Conservation (phyloP, 2,888 invertebrate genomes). For the Liodrosophila aerea region DNA sequence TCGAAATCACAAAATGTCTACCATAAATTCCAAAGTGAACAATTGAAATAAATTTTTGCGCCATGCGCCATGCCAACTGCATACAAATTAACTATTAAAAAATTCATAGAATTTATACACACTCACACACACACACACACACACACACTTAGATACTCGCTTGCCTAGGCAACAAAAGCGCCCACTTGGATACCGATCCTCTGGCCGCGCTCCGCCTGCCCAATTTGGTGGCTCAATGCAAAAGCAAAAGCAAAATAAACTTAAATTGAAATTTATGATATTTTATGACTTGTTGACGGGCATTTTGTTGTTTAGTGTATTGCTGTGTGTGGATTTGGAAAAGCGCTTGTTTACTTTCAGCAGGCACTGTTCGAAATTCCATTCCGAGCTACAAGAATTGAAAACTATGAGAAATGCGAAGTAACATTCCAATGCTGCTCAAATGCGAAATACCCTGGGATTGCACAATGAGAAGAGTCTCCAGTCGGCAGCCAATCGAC, state of each 20-base stretch:
- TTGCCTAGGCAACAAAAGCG: conserved; percentile 56
- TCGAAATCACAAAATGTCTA: conserved; percentile 78
- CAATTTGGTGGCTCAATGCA: conserved; percentile 36
- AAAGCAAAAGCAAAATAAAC: conserved; percentile 65
- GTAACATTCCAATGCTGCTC: conserved; percentile 13
- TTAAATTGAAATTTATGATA: conserved; percentile 78
- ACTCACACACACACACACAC: conserved; percentile 25
- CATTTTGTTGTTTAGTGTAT: conserved; percentile 25
- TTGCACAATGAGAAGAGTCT: neutral
- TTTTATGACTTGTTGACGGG: conserved; percentile 78
- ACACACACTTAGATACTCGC: conserved; percentile 9
- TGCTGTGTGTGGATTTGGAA: conserved; percentile 32
- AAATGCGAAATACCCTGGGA: conserved; percentile 1
- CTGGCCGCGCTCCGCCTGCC: neutral
- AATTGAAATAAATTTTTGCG: conserved; percentile 80
- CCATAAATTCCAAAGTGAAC: conserved; percentile 79
- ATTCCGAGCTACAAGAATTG: conserved; percentile 25
- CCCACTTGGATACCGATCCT: conserved; percentile 54
- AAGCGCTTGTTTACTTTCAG: conserved; percentile 60
- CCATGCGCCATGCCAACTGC: conserved; percentile 75
- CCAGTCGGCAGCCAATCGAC: neutral
- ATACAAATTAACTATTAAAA: conserved; percentile 79
- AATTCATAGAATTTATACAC: conserved; percentile 77
- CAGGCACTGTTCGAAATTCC: conserved; percentile 52
- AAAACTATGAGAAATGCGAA: conserved; percentile 32